Conservation (phyloP, 2,113 vertebrate species). For the Lophius piscatorius region DNA sequence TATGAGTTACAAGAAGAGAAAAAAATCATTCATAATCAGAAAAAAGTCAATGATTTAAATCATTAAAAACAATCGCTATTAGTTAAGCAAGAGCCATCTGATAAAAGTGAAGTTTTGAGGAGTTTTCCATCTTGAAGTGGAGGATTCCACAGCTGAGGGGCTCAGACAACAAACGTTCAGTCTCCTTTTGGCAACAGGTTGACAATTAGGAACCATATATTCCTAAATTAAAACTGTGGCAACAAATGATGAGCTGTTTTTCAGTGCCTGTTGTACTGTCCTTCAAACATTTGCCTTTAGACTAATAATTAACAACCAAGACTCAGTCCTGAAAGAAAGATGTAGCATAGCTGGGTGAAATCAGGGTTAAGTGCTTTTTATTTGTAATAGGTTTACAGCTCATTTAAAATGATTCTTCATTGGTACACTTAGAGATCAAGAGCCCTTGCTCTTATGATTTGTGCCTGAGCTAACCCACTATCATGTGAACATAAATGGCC, state of each 20-base stretch:
- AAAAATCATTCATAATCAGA: too few species aligned
- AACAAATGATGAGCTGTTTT: neutral
- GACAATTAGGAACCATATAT: too few species aligned
- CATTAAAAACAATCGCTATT: too few species aligned
- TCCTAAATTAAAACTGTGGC: neutral
- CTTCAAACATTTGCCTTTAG: neutral
- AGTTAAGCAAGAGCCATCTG: too few species aligned
- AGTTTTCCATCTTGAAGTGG: too few species aligned
- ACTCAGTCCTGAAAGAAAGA: neutral
- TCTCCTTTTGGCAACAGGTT: too few species aligned
- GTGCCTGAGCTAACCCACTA: neutral
- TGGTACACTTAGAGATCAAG: neutral
- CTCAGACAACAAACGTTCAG: too few species aligned
- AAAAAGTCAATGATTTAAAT: too few species aligned
- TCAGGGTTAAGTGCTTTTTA: neutral
- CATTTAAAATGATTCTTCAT: slow-evolving; percentile 14
- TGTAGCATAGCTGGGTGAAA: neutral
- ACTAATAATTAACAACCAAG: slow-evolving; percentile 14
- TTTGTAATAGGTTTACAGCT: slow-evolving; percentile 8
- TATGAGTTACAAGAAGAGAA: too few species aligned
- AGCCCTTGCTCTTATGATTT: neutral
- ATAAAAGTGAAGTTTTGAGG: too few species aligned
- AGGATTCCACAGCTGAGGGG: too few species aligned
- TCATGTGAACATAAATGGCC: neutral
- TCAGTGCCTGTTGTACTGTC: neutral